Percentiles rank a stretch among this genome's conserved stretches.
Evolutionary conservation across 2,888 invertebrate species (phyloP).

Genomic region (Dichetophora obliterata): DNA sequence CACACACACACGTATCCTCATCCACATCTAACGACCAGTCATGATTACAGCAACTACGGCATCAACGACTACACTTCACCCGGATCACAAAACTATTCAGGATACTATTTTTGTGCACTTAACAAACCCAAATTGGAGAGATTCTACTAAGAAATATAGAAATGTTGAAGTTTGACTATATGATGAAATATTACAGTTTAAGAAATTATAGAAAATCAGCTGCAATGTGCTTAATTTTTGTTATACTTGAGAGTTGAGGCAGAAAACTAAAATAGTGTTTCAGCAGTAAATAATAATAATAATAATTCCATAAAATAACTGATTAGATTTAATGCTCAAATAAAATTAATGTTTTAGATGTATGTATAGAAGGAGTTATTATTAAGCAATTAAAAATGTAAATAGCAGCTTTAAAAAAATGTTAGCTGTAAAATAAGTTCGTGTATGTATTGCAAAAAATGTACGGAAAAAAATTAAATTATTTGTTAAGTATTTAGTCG

Average conservation of each 20-base stretch:
- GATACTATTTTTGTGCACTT: constrained; percentile 69
- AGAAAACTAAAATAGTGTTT: constrained; percentile 13
- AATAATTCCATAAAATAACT: background rate
- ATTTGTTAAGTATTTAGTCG: no score
- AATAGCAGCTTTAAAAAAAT: background rate
- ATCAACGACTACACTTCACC: constrained; percentile 67
- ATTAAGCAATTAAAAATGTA: constrained; percentile 21
- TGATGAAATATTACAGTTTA: constrained; percentile 3
- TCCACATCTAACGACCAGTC: constrained; percentile 50
- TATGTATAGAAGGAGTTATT: background rate
- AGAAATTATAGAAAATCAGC: constrained; percentile 9
- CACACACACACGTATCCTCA: constrained; percentile 51
- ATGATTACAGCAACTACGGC: constrained; percentile 64
- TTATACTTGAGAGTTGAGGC: background rate
- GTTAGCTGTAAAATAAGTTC: background rate
- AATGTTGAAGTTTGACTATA: background rate
- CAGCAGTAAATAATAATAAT: background rate
- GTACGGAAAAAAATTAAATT: background rate
- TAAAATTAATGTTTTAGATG: constrained; percentile 23
- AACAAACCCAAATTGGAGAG: constrained; percentile 68
- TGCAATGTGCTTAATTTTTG: constrained; percentile 29
- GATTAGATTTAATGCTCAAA: constrained; percentile 36
- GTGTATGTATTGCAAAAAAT: background rate
- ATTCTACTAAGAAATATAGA: constrained; percentile 57
- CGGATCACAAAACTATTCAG: constrained; percentile 69